These are phyloP conservation scores for Campopleginae sp. DNA, from an alignment of 2,888 invertebrate species.

Conservation along the genomic window DNA sequence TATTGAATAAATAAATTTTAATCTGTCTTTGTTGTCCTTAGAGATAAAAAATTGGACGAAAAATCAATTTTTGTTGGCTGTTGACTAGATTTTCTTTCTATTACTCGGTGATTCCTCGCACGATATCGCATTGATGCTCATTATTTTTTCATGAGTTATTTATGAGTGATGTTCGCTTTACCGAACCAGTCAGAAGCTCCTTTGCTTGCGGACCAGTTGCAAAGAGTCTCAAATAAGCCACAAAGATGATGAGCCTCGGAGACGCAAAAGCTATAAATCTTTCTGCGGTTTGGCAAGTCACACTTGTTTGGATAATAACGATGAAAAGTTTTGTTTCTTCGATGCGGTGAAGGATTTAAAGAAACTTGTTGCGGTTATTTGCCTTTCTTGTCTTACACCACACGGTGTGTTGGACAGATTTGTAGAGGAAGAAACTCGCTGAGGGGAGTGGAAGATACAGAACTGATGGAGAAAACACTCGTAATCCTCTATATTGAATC, in stretches of 20 bases:
- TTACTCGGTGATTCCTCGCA: background rate
- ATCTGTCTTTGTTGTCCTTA: background rate
- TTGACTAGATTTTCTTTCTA: background rate
- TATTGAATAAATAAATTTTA: no score
- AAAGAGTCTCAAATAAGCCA: background rate
- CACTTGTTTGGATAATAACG: conserved; percentile 75
- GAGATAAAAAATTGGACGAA: background rate
- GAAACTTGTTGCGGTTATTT: conserved; percentile 8
- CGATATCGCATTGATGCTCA: background rate
- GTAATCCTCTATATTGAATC: conserved; percentile 64
- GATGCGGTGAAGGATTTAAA: conserved; percentile 23
- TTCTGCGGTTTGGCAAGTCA: conserved; percentile 76
- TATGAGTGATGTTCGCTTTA: background rate
- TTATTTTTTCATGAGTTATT: background rate
- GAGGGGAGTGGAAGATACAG: background rate
- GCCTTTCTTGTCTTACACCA: conserved; percentile 3
- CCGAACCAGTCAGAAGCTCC: no score
- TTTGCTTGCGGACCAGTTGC: background rate
- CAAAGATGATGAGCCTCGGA: conserved; percentile 27
- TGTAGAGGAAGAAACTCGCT: conserved; percentile 7
- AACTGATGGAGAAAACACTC: conserved; percentile 25
- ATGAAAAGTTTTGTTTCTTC: conserved; percentile 71
- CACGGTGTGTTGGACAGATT: conserved; percentile 43
- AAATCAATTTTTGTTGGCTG: no score
- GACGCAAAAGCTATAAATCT: conserved; percentile 73